Base-by-base conservation (phyloP, 1,140 invertebrate genomes). In the Cheumatopsyche charites region DNA sequence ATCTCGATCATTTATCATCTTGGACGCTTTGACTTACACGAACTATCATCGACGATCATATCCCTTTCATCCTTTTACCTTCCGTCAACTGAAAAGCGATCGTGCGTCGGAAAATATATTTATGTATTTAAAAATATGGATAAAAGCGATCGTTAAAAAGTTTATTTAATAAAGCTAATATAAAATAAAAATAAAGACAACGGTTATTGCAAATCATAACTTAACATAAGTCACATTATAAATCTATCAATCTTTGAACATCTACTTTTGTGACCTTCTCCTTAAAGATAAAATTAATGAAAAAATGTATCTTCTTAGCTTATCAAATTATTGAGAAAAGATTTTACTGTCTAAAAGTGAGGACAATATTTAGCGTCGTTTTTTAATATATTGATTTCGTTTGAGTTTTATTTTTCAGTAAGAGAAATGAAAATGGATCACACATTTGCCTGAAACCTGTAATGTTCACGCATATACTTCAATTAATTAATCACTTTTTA, bases 201-300 rank as follows among this genome's bases (percentile, higher is more conserved):
- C 55, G 55, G 55, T 25, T 58, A 25, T 76, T 76, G 75, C 75
- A 76, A 76, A 76, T 76, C 75, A 76, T 76, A 76, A 76, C 75
- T 76, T 76, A 76, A 76, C 75, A 76, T 76, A 73, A 73, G 75
- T 71, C n/a, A 36, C 29, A 4, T 36, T 36, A 36, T 36, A 3
- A 4, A 36, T 36, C 29, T 4, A 36, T 4, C 9, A 36, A 36
- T 4, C 29, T 36, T 36, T 36, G 29, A 63, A 63, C 45, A 49
- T 55, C 45, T 41, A 66, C 49, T 72, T 67, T 72, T 72, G 61
- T 52, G 52, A 26, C 43, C 66, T 49, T 73, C 58, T 47, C 45
- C 47, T 66, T 67, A 45, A 21, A 63, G 62, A 26, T 17, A 52
- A 52, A 17, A n/a, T n/a, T n/a, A n/a, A n/a, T n/a, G n/a, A n/a